phyloP scores from a whole-genome alignment of 2,888 invertebrate genomes.

The Chrysopilus asiliformis region DNA sequence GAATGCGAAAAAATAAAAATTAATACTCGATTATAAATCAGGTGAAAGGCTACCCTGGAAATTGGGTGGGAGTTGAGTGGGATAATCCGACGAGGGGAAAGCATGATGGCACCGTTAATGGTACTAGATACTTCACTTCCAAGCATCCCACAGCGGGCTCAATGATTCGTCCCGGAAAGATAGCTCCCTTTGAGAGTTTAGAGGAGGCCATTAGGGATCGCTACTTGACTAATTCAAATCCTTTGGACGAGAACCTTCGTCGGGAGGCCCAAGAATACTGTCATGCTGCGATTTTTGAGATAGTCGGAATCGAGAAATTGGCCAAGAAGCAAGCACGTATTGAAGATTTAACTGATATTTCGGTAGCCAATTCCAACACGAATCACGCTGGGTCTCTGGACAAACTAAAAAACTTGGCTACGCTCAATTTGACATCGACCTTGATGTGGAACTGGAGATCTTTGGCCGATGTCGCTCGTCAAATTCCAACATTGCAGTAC shows the following conservation, averaged over 20 bases:
- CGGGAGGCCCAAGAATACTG: slow-evolving; percentile 53
- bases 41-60: slow-evolving; percentile 52
- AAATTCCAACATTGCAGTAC: slow-evolving; percentile 28
- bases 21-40: slow-evolving; percentile 12
- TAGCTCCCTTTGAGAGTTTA: slow-evolving; percentile 55
- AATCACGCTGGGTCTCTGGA: slow-evolving; percentile 52
- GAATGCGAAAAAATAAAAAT: background rate
- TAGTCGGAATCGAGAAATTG: slow-evolving; percentile 84
- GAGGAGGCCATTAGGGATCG: slow-evolving; percentile 59
- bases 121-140: slow-evolving; percentile 65
- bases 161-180: slow-evolving; percentile 73
- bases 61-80: slow-evolving; percentile 96
- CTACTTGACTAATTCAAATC: slow-evolving; percentile 40
- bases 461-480: slow-evolving; percentile 30
- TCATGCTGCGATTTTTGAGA: slow-evolving; percentile 70
- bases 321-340: slow-evolving; percentile 43
- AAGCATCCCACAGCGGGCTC: slow-evolving; percentile 73
- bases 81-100: slow-evolving; percentile 80
- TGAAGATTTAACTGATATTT: slow-evolving; percentile 29
- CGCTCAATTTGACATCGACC: slow-evolving; percentile 30
- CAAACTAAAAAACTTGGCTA: slow-evolving; percentile 27
- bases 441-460: slow-evolving; percentile 35
- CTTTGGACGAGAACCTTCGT: slow-evolving; percentile 47
- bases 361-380: slow-evolving; percentile 37
- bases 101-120: slow-evolving; percentile 79